Evolutionary conservation across 2,113 vertebrate genomes (phyloP).

Genomic region (Rynchops niger): DNA sequence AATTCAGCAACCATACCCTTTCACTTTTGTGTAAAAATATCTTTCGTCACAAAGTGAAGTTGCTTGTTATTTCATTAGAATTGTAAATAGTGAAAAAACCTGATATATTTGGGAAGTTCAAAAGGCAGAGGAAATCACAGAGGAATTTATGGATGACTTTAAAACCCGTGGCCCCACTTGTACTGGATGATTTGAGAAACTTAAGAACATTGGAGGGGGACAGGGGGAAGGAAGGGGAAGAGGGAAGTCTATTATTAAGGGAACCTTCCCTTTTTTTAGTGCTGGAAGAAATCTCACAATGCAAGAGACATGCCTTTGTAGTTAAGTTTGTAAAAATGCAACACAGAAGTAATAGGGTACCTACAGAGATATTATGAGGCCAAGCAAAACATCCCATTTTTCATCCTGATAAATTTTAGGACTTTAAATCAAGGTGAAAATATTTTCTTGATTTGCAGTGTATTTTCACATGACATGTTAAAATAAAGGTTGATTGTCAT

Average conservation of each 20-base stretch:
- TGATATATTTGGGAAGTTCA: neutral
- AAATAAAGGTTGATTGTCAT: slow-evolving; percentile 27
- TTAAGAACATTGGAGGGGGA: neutral
- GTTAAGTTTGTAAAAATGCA: neutral
- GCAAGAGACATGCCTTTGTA: neutral
- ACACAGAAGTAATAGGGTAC: neutral
- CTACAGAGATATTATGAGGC: neutral
- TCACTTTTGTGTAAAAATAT: neutral
- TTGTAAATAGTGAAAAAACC: neutral
- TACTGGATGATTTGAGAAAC: neutral
- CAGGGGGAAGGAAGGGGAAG: neutral
- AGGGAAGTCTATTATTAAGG: neutral
- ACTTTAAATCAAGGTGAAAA: neutral
- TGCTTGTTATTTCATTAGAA: neutral
- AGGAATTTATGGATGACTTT: neutral
- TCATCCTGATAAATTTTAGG: neutral
- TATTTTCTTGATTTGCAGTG: neutral
- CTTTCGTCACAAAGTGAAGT: neutral
- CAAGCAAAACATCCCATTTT: neutral
- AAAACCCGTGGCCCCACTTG: neutral
- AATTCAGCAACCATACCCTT: neutral
- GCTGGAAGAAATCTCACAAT: neutral
- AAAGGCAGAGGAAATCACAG: neutral
- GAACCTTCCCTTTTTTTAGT: neutral
- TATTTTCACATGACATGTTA: neutral